A percentile compares a stretch with the other conserved stretches of the same genome.
phyloP scores from a whole-genome alignment of 2,113 vertebrate species.

The Apus apus region DNA sequence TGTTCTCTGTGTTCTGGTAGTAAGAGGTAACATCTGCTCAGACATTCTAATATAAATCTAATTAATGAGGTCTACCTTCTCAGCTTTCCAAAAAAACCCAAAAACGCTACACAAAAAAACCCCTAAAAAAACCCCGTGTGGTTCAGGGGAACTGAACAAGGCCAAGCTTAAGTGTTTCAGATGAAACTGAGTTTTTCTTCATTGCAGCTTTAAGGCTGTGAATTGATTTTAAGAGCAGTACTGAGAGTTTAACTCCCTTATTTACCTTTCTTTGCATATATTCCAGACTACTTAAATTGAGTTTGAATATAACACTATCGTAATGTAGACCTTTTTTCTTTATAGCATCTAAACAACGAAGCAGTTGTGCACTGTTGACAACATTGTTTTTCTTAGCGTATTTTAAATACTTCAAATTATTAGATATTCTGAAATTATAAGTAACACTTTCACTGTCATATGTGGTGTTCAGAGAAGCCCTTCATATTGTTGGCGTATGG shows the following conservation, averaged over 20 bases:
- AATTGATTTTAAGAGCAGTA: background rate
- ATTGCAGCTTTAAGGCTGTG: background rate
- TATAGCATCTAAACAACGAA: background rate
- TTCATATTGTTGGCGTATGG: rapidly evolving
- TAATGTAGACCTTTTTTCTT: background rate
- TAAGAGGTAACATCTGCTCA: background rate
- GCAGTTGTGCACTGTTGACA: background rate
- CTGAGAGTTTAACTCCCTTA: background rate
- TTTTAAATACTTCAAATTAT: background rate
- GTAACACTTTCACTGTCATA: background rate
- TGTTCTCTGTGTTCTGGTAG: background rate
- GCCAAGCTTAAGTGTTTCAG: background rate
- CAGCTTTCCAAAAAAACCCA: background rate
- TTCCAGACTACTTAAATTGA: background rate
- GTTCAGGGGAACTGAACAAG: background rate
- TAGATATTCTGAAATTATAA: background rate
- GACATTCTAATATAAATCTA: background rate
- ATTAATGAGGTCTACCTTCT: background rate
- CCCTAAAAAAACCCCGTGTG: rapidly evolving
- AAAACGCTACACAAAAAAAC: background rate
- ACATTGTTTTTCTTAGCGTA: background rate
- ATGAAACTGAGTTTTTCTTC: background rate
- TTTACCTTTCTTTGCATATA: background rate
- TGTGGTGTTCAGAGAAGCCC: background rate
- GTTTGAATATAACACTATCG: background rate